These are phyloP conservation scores for Fratercula arctica DNA, from an alignment of 2,797 vertebrate species.

Conservation along the genomic window DNA sequence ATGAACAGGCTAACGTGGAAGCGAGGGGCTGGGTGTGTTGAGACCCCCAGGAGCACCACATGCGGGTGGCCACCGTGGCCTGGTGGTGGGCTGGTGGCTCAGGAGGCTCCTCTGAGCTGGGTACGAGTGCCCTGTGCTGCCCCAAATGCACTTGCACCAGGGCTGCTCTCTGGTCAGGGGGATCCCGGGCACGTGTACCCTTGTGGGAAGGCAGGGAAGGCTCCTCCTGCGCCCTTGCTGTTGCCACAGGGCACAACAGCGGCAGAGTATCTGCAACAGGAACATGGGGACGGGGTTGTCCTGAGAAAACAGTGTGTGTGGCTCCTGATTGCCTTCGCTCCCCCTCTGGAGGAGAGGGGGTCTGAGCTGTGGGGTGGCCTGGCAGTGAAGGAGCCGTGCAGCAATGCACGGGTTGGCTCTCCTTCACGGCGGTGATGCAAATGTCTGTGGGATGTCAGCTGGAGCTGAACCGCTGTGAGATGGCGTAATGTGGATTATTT, in stretches of 20 bases:
- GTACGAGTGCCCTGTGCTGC: neutral
- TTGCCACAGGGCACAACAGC: neutral
- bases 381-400: fast-evolving
- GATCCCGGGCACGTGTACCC: fast-evolving
- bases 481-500: neutral
- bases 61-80: neutral
- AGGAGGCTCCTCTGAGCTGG: neutral
- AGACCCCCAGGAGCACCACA: neutral
- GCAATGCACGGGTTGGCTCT: neutral
- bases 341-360: fast-evolving
- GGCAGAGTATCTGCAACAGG: neutral
- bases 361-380: neutral
- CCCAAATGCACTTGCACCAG: neutral
- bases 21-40: neutral
- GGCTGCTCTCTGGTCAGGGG: neutral
- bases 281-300: neutral
- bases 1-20: neutral
- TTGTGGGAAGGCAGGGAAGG: neutral
- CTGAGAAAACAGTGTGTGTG: neutral
- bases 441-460: neutral
- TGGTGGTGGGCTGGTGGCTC: neutral
- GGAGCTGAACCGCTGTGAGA: neutral
- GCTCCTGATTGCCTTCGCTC: neutral
- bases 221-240: neutral
- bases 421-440: neutral